Evolutionary conservation across 1,140 invertebrate species (phyloP).

Genomic region (Globodera rostochiensis): DNA sequence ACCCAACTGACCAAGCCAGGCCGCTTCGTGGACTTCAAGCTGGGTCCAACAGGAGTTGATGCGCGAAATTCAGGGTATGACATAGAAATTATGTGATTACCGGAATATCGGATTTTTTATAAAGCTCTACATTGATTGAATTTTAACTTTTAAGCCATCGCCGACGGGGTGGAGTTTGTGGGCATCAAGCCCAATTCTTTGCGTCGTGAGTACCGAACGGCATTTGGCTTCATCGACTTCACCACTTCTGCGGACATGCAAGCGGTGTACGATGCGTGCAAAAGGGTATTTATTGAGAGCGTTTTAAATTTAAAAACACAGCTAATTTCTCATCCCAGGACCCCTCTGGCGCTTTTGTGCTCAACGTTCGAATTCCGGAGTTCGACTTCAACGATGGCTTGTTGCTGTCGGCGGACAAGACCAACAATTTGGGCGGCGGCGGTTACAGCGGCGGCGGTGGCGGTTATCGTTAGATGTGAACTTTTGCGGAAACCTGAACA

Average conservation of each 20-base stretch:
- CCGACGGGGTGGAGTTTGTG: slow-evolving; percentile 24
- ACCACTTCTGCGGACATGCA: slow-evolving; percentile 21
- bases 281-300: slow-evolving; percentile 9
- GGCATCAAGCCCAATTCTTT: slow-evolving; percentile 24
- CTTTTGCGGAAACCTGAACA: slow-evolving; percentile 1
- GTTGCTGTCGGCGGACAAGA: slow-evolving; percentile 18
- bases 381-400: slow-evolving; percentile 19
- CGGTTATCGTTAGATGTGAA: slow-evolving; percentile 9
- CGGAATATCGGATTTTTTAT: too few species aligned
- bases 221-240: slow-evolving; percentile 29
- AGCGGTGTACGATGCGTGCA: slow-evolving; percentile 20
- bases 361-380: slow-evolving; percentile 21
- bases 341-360: background rate
- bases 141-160: slow-evolving; percentile 13
- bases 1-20: slow-evolving; percentile 18
- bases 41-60: slow-evolving; percentile 19
- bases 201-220: slow-evolving; percentile 17
- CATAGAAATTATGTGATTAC: background rate
- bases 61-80: slow-evolving; percentile 17
- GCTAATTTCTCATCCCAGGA: background rate
- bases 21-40: slow-evolving; percentile 16
- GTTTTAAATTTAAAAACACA: background rate
- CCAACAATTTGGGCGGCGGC: slow-evolving; percentile 17
- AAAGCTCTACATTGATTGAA: background rate
- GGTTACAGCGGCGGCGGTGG: slow-evolving; percentile 8